A percentile compares a stretch with the other conserved stretches of the same genome.
phyloP scores from a whole-genome alignment of 2,113 vertebrate species.

The Neolamprologus hecqui region DNA sequence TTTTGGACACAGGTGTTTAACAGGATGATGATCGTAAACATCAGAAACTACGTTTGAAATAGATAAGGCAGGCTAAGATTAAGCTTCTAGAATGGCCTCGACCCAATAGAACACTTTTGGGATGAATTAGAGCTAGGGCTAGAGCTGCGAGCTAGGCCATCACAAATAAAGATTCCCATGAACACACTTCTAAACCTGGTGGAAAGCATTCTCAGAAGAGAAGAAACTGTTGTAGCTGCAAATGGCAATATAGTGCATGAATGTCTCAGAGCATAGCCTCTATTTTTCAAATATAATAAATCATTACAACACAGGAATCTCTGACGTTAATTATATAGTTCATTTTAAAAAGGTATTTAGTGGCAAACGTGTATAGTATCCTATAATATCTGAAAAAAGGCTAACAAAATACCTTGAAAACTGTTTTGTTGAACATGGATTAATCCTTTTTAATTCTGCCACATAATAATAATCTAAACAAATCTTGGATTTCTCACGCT shows the following conservation, averaged over 20 bases:
- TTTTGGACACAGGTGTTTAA: background rate
- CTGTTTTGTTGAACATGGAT: background rate
- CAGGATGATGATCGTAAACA: background rate
- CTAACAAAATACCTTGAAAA: background rate
- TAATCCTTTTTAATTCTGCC: background rate
- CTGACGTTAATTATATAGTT: background rate
- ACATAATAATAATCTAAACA: background rate
- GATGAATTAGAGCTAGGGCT: background rate
- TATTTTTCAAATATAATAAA: background rate
- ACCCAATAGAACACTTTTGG: background rate
- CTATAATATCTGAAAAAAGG: background rate
- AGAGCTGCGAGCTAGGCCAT: background rate
- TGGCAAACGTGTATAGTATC: background rate
- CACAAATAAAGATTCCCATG: background rate
- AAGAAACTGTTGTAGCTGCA: background rate
- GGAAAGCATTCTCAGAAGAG: background rate
- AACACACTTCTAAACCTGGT: background rate
- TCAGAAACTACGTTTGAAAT: background rate
- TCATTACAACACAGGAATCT: background rate
- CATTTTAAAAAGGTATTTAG: background rate
- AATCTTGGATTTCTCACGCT: background rate
- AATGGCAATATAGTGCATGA: background rate
- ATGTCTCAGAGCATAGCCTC: background rate
- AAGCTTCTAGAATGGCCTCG: background rate
- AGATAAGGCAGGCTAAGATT: background rate